Evolutionary conservation across 2,797 vertebrate genomes (phyloP).

Genomic region (Adrianichthys oophorus): DNA sequence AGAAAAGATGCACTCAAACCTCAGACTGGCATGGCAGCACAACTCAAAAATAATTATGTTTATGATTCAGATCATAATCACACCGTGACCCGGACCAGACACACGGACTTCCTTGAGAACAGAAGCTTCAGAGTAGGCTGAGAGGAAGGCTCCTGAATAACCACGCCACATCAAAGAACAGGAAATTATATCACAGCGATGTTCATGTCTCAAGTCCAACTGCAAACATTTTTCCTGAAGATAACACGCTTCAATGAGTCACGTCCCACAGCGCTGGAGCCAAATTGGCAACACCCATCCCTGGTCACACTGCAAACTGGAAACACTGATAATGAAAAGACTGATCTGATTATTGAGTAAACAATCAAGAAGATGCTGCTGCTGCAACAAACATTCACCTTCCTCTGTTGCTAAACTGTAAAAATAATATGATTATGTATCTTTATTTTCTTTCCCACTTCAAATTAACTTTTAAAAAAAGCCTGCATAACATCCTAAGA

Average conservation of each 20-base stretch:
- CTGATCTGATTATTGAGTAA: constrained; percentile 3
- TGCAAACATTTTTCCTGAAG: constrained; percentile 37
- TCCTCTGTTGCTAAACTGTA: neutral
- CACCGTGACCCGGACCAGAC: constrained; percentile 22
- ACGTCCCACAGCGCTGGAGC: constrained; percentile 7
- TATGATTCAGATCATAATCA: constrained; percentile 8
- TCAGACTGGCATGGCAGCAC: no score
- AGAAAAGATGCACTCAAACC: no score
- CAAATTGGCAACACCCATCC: constrained; percentile 38
- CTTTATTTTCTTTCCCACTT: no score
- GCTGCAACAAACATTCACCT: constrained; percentile 9
- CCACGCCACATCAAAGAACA: constrained; percentile 32
- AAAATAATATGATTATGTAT: neutral
- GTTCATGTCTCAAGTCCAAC: constrained; percentile 30
- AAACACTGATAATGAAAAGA: constrained; percentile 23
- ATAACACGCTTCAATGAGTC: constrained; percentile 17
- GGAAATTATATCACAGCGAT: constrained; percentile 34
- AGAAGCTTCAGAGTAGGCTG: neutral
- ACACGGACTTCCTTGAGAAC: constrained; percentile 35
- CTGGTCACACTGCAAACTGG: constrained; percentile 31
- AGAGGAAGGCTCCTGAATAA: constrained; percentile 19
- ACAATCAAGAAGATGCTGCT: neutral
- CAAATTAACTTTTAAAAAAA: no score
- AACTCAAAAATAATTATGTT: no score
- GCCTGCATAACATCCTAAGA: no score